phyloP scores from a whole-genome alignment of 2,797 vertebrate genomes.

The Carapus acus region DNA sequence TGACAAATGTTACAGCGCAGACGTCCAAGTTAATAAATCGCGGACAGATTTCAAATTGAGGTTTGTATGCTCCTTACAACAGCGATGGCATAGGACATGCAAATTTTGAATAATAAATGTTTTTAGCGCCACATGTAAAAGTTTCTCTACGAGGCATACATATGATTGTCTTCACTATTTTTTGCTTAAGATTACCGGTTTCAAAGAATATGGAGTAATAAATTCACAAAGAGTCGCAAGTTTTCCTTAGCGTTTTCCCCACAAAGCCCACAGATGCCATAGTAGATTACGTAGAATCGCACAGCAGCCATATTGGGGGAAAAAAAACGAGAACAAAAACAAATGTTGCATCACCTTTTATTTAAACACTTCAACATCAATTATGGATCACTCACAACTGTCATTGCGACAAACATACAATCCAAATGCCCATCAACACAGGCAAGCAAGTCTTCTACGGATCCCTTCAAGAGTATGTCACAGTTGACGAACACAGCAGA shows the following conservation, averaged over 20 bases:
- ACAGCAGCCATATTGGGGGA: neutral
- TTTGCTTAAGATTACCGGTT: too few species aligned
- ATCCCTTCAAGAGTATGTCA: slow-evolving; percentile 36
- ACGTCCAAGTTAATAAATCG: neutral
- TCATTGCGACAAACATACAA: slow-evolving; percentile 28
- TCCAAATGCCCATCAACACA: slow-evolving; percentile 24
- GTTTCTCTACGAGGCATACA: too few species aligned
- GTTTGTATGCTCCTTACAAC: too few species aligned
- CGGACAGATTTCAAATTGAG: too few species aligned
- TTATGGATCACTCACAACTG: slow-evolving; percentile 23
- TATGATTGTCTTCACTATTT: too few species aligned
- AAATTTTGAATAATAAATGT: too few species aligned
- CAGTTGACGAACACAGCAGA: slow-evolving; percentile 29
- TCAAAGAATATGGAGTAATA: too few species aligned
- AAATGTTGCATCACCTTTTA: slow-evolving; percentile 20
- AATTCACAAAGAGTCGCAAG: too few species aligned
- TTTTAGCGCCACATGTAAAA: too few species aligned
- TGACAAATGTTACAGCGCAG: neutral
- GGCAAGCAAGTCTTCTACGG: slow-evolving; percentile 5
- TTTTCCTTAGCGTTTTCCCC: too few species aligned
- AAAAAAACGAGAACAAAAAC: slow-evolving; percentile 10
- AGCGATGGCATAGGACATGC: too few species aligned
- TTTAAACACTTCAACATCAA: slow-evolving; percentile 25
- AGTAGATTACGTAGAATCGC: neutral
- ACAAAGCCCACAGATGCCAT: neutral